These are phyloP conservation scores for Drosophila parvula DNA, from an alignment of 1,140 invertebrate genomes.

Conservation along the genomic window DNA sequence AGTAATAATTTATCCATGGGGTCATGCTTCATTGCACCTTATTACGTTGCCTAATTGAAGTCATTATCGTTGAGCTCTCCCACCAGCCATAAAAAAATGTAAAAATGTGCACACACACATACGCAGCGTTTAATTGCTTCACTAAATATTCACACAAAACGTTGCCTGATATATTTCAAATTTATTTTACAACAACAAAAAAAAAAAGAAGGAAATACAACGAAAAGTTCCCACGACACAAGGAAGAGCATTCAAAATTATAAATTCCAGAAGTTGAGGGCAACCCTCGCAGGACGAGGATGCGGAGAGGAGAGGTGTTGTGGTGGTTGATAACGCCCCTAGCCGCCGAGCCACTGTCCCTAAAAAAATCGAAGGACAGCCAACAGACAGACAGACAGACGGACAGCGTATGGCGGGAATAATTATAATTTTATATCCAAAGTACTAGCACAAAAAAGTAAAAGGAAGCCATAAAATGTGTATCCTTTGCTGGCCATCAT, in stretches of 20 bases:
- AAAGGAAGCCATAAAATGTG: slow-evolving; percentile 68
- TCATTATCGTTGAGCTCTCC: slow-evolving; percentile 44
- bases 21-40: slow-evolving; percentile 37
- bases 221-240: slow-evolving; percentile 69
- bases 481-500: slow-evolving; percentile 63
- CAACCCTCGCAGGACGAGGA: slow-evolving; percentile 60
- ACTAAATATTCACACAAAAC: slow-evolving; percentile 58
- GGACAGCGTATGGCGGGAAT: slow-evolving; percentile 64
- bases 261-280: slow-evolving; percentile 63
- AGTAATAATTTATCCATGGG: slow-evolving; percentile 3
- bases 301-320: slow-evolving; percentile 19
- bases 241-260: slow-evolving; percentile 58
- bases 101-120: background rate
- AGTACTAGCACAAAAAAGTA: slow-evolving; percentile 47
- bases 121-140: slow-evolving; percentile 42
- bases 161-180: slow-evolving; percentile 48
- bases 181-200: slow-evolving; percentile 26
- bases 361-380: slow-evolving; percentile 20
- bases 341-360: slow-evolving; percentile 5
- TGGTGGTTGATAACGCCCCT: slow-evolving; percentile 62
- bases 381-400: slow-evolving; percentile 33
- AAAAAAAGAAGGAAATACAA: slow-evolving; percentile 4
- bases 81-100: slow-evolving; percentile 42
- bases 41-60: slow-evolving; percentile 47
- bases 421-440: slow-evolving; percentile 81